Evolutionary conservation across 2,113 vertebrate species (phyloP).

Genomic region (Rhodinocichla rosea): DNA sequence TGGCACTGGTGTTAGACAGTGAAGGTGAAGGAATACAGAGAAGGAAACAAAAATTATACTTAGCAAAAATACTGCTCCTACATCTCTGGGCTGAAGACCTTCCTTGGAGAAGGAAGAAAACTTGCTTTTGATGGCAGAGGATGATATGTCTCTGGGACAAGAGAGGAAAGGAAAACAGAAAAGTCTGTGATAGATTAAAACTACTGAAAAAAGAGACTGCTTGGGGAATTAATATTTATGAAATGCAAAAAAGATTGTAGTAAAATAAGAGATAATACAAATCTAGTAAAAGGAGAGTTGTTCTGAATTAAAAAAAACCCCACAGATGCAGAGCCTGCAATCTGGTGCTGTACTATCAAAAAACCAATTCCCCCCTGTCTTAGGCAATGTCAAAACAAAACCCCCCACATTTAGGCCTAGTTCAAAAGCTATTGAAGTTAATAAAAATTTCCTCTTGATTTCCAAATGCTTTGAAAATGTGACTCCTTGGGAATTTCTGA

Average conservation of each 20-base stretch:
- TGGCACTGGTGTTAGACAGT: neutral
- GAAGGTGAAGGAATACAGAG: neutral
- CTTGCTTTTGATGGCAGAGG: constrained; percentile 1
- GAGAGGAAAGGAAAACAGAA: constrained; percentile 24
- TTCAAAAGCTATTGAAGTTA: neutral
- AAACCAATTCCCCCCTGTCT: neutral
- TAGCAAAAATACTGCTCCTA: neutral
- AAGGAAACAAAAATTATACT: neutral
- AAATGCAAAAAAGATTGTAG: constrained; percentile 20
- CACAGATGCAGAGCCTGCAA: neutral
- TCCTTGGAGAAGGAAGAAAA: neutral
- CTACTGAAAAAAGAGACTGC: constrained; percentile 5
- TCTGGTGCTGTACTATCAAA: neutral
- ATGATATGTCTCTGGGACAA: neutral
- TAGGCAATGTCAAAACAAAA: neutral
- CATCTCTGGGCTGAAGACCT: neutral
- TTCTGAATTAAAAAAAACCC: neutral
- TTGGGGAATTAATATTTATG: constrained; percentile 52
- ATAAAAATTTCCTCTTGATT: neutral
- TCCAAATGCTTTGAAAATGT: neutral
- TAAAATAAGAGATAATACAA: constrained; percentile 44
- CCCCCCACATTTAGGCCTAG: neutral
- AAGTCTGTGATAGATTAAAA: constrained; percentile 27
- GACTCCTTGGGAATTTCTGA: neutral
- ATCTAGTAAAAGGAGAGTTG: constrained; percentile 22